These are phyloP conservation scores for Cerceris ruficornis DNA, from an alignment of 2,888 invertebrate species.

Conservation along the genomic window DNA sequence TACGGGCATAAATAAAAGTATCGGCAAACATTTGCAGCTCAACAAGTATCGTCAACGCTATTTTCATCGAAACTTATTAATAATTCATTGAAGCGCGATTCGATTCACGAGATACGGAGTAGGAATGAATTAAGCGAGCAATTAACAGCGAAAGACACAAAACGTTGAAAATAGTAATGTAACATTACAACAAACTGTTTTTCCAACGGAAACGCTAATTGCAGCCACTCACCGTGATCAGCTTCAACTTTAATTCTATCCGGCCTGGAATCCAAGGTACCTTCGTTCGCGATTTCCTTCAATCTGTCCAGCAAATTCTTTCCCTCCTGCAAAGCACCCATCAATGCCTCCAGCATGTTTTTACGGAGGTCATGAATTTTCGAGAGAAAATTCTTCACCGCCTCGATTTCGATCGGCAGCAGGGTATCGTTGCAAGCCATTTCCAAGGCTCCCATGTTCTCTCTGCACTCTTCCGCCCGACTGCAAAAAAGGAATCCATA, in stretches of 20 bases:
- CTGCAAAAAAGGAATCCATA: constrained; percentile 75
- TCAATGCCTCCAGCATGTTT: constrained; percentile 88
- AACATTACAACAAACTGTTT: constrained; percentile 5
- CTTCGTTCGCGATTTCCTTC: constrained; percentile 88
- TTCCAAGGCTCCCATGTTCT: constrained; percentile 87
- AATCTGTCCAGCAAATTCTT: constrained; percentile 89
- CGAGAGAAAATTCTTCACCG: constrained; percentile 87
- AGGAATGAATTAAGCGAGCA: too few species aligned
- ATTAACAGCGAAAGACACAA: constrained; percentile 16
- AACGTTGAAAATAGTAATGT: constrained; percentile 10
- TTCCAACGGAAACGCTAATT: constrained; percentile 28
- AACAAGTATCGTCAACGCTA: too few species aligned
- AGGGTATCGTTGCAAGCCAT: constrained; percentile 86
- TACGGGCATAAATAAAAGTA: too few species aligned
- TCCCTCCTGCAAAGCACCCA: constrained; percentile 91
- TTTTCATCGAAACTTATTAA: too few species aligned
- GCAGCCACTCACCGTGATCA: constrained; percentile 72
- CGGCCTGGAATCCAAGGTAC: constrained; percentile 89
- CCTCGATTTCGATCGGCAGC: constrained; percentile 88
- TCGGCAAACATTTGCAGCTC: too few species aligned
- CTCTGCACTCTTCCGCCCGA: constrained; percentile 87
- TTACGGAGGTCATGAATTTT: constrained; percentile 88
- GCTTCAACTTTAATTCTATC: constrained; percentile 84
- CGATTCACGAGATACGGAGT: too few species aligned
- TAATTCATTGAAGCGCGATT: too few species aligned